phyloP scores from a whole-genome alignment of 2,113 vertebrate genomes.

The Sorex fumeus region DNA sequence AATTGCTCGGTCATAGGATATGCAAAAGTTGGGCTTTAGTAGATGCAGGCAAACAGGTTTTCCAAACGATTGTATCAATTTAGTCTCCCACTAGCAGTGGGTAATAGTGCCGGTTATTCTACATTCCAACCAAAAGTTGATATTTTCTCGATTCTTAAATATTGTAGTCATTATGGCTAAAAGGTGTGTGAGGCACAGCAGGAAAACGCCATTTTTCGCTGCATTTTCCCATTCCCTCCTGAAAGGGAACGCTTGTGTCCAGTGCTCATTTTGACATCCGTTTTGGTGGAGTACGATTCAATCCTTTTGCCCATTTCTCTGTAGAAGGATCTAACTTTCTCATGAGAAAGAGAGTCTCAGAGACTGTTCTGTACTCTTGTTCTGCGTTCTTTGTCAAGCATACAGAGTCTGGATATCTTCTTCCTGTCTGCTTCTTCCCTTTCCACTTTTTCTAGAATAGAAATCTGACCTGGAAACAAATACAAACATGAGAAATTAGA shows the following conservation, averaged over 20 bases:
- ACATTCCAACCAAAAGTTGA: background rate
- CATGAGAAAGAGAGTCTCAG: background rate
- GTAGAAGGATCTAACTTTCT: background rate
- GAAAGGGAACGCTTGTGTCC: background rate
- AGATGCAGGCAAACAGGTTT: background rate
- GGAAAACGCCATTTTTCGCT: background rate
- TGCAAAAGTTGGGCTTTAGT: background rate
- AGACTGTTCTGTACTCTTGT: background rate
- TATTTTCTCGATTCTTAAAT: background rate
- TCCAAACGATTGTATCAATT: background rate
- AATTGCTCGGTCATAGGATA: slow-evolving; percentile 13
- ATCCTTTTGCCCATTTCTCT: background rate
- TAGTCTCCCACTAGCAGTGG: background rate
- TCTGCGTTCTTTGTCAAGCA: background rate
- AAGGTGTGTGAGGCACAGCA: too few species aligned
- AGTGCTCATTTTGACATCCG: background rate
- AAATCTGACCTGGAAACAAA: too few species aligned
- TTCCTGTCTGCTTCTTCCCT: background rate
- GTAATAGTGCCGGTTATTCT: background rate
- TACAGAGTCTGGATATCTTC: background rate
- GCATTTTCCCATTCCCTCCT: background rate
- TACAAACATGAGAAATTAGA: too few species aligned
- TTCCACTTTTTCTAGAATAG: background rate
- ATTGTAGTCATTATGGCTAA: background rate
- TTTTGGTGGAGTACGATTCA: background rate